Evolutionary conservation across 2,113 vertebrate species (phyloP), one percentile per base, ranked within the genome.

Genomic region (Dromiciops gliroides): DNA sequence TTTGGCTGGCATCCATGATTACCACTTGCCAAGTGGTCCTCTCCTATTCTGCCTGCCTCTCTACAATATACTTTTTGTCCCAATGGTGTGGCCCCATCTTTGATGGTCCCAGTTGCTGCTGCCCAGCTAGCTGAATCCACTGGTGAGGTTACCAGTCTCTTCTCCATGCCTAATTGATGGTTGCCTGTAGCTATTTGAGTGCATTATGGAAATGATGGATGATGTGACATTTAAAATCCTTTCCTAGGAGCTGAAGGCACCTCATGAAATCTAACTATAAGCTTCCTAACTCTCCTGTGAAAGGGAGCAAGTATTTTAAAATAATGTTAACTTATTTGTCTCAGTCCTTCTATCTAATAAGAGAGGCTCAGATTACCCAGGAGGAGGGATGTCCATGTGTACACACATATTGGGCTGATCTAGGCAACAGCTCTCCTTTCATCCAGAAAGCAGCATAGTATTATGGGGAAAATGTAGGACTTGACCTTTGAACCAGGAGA

Each of bases 141-240:
- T 9, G 47, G 51, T n/a, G 8, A 8, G 23, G 8, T 52, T 51
- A 48, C 16, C 44, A 23, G 16, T 50, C 37, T 47, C 48, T 60
- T 50, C 24, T 26, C 28, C 23, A 12, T n/a, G 22, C 22, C 83
- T 92, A 11, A 47, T 22, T 51, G 51, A 49, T 48, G 53, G 25
- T 93, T 51, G 56, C 89, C 8, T 0, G 23, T 52, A n/a, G 75
- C 94, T 49, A 37, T 48, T 48, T 90, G 67, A 93, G 89, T 60
- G n/a, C 90, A 67, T 95, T 89, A 94, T 92, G 90, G 47, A 52
- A 0, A 94, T 96, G 96, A 96, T 95, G 25, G 90, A 95, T 83
- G 94, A 23, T 49, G 92, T 98, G 97, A 96, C 97, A 97, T 97
- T 97, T 96, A 95, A 96, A 95, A 90, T 97, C 95, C 90, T 90